Conservation (phyloP, 2,113 vertebrate genomes). For the Hemibagrus wyckioides region DNA sequence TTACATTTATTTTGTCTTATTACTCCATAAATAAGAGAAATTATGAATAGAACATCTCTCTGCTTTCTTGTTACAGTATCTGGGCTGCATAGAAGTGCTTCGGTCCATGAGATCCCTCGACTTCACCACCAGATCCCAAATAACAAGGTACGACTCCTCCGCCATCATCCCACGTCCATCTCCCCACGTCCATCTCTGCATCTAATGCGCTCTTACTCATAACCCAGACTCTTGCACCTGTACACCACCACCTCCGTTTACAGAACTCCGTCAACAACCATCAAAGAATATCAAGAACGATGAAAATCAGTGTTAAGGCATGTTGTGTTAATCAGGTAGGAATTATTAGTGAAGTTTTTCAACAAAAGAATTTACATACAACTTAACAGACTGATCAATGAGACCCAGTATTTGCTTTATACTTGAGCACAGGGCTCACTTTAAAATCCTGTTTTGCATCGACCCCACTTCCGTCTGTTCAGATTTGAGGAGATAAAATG, state of each 20-base stretch:
- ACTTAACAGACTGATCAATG: neutral
- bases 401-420: neutral
- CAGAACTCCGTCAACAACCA: neutral
- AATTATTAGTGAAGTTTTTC: neutral
- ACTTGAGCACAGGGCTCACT: neutral
- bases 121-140: slow-evolving; percentile 80
- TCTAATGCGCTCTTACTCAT: neutral
- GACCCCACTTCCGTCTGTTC: neutral
- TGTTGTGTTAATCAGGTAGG: neutral
- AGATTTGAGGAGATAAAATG: slow-evolving; percentile 4
- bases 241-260: too few species aligned
- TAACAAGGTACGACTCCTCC: slow-evolving; percentile 70
- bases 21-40: neutral
- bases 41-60: neutral
- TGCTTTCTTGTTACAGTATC: slow-evolving; percentile 71
- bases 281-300: neutral
- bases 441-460: neutral
- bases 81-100: slow-evolving; percentile 80
- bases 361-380: neutral
- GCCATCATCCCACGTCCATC: neutral
- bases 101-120: slow-evolving; percentile 83
- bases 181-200: neutral
- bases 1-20: neutral
- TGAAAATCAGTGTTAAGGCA: neutral
- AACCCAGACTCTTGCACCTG: neutral